These are phyloP conservation scores for Drosophila formosana DNA, from an alignment of 2,888 invertebrate species.

Conservation along the genomic window DNA sequence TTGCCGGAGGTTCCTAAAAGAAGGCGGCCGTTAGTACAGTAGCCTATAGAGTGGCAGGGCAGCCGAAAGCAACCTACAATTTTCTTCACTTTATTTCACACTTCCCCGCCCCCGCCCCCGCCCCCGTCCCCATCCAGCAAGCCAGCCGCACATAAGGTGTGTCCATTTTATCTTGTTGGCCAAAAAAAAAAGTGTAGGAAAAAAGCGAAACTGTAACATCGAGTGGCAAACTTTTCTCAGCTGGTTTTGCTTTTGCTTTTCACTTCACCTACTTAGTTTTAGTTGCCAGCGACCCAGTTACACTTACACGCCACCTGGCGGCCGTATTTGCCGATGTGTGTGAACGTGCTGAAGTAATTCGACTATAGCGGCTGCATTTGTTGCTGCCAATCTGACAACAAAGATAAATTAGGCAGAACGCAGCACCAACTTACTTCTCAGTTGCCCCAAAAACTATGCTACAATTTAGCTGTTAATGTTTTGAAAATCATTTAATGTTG, in stretches of 20 bases:
- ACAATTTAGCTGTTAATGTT: neutral
- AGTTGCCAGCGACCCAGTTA: slow-evolving; percentile 63
- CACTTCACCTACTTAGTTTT: slow-evolving; percentile 55
- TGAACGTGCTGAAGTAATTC: slow-evolving; percentile 43
- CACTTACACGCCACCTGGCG: slow-evolving; percentile 57
- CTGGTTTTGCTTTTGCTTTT: slow-evolving; percentile 56
- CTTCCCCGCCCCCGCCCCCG: slow-evolving; percentile 22
- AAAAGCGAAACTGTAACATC: slow-evolving; percentile 45
- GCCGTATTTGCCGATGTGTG: neutral
- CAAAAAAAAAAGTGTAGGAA: slow-evolving; percentile 15
- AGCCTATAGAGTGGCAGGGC: slow-evolving; percentile 42
- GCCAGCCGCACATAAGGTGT: slow-evolving; percentile 66
- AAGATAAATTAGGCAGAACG: slow-evolving; percentile 73
- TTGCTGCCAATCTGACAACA: slow-evolving; percentile 75
- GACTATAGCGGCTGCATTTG: slow-evolving; percentile 68
- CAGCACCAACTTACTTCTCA: slow-evolving; percentile 44
- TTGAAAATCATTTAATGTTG: neutral
- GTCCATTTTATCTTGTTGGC: slow-evolving; percentile 73
- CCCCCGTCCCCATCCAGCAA: slow-evolving; percentile 22
- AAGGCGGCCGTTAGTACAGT: slow-evolving; percentile 63
- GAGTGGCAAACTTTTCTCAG: slow-evolving; percentile 65
- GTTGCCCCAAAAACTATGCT: neutral
- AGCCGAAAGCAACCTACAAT: slow-evolving; percentile 42
- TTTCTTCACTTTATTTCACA: slow-evolving; percentile 78
- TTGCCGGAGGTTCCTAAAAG: slow-evolving; percentile 44